phyloP scores from a whole-genome alignment of 2,113 vertebrate species.

The Candoia aspera region DNA sequence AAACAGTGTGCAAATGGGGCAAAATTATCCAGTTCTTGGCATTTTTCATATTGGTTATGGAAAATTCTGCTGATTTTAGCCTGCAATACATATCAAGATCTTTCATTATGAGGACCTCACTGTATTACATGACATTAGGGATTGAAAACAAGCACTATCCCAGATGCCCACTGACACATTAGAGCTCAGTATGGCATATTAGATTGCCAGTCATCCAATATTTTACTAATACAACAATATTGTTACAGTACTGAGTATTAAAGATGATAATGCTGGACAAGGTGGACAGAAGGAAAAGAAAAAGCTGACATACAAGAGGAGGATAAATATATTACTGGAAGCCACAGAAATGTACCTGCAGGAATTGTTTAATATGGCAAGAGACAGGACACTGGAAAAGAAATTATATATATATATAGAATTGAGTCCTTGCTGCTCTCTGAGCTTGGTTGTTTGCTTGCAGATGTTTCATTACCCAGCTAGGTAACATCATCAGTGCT shows the following conservation, averaged over 20 bases:
- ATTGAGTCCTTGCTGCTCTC: too few relatives aligned
- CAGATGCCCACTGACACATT: neutral
- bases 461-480: too few relatives aligned
- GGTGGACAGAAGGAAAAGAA: neutral
- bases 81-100: neutral
- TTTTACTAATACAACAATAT: neutral
- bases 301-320: neutral
- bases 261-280: neutral
- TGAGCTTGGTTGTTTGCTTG: too few relatives aligned
- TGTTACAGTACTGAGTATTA: neutral
- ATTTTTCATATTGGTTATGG: neutral
- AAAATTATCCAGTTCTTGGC: neutral
- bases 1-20: neutral
- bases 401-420: neutral
- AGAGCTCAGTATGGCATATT: neutral
- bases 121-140: neutral
- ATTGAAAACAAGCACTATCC: neutral
- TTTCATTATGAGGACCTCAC: neutral
- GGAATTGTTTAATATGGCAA: neutral
- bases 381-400: neutral
- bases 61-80: neutral
- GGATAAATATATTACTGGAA: neutral
- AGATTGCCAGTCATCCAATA: neutral
- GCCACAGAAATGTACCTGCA: neutral
- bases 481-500: too few relatives aligned